Percentiles rank a stretch among this genome's conserved stretches.
Evolutionary conservation across 2,113 vertebrate genomes (phyloP).

Genomic region (Lutjanus erythropterus): DNA sequence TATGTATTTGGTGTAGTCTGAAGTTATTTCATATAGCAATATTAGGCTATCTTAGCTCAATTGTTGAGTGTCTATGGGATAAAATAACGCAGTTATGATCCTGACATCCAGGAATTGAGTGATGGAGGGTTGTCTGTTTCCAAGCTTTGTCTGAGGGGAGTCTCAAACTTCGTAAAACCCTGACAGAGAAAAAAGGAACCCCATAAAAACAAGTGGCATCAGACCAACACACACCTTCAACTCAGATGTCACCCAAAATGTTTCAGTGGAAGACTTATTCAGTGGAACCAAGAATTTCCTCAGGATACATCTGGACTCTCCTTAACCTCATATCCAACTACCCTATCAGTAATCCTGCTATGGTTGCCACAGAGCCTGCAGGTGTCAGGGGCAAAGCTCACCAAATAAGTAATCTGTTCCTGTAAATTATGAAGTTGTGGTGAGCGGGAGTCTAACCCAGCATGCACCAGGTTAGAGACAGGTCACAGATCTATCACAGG

Average conservation of each 20-base stretch:
- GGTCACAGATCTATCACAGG: neutral
- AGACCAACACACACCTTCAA: neutral
- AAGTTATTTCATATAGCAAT: no score
- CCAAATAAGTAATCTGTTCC: neutral
- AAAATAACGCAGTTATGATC: no score
- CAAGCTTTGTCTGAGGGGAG: no score
- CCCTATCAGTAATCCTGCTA: neutral
- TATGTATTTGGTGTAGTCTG: no score
- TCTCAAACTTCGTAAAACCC: no score
- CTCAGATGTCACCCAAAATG: neutral
- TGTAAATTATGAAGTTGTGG: neutral
- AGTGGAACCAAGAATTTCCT: neutral
- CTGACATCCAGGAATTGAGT: no score
- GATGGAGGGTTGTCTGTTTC: no score
- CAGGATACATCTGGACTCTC: neutral
- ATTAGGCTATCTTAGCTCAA: no score
- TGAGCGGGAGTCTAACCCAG: neutral
- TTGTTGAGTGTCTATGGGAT: no score
- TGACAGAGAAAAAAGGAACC: no score
- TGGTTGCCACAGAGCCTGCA: neutral
- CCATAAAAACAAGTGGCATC: slow-evolving; percentile 22
- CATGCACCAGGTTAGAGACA: neutral
- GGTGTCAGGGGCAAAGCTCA: neutral
- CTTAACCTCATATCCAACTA: neutral
- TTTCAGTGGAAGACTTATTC: neutral